Evolutionary conservation across 92 coral and sea anemone genomes (phyloP).

Genomic region (Phenganax marumi): DNA sequence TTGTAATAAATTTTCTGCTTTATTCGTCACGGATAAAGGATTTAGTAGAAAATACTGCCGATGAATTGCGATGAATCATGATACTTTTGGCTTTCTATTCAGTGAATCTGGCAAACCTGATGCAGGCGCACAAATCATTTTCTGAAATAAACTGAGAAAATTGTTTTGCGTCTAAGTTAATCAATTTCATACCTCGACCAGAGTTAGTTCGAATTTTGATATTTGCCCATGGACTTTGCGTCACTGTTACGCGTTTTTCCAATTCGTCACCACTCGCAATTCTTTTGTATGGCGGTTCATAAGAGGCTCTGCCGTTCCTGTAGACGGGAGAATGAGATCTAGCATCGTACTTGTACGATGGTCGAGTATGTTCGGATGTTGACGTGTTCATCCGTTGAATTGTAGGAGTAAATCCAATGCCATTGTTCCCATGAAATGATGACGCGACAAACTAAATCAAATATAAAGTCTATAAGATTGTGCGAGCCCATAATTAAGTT

Average conservation of each 20-base stretch:
- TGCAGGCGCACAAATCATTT: too few species aligned
- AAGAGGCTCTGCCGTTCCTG: constrained; percentile 64
- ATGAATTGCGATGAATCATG: too few species aligned
- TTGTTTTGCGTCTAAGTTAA: background rate
- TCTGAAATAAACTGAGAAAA: too few species aligned
- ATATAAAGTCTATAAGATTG: background rate
- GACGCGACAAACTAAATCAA: constrained; percentile 65
- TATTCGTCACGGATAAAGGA: too few species aligned
- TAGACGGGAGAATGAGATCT: constrained; percentile 60
- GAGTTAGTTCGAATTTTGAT: constrained; percentile 24
- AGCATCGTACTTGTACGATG: background rate
- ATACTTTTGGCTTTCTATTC: too few species aligned
- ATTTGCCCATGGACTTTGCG: constrained; percentile 35
- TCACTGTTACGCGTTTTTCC: constrained; percentile 24
- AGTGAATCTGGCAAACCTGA: too few species aligned
- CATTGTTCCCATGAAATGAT: constrained; percentile 93
- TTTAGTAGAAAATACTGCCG: too few species aligned
- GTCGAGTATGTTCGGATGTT: constrained; percentile 3
- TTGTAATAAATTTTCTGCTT: too few species aligned
- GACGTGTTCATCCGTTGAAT: constrained; percentile 28
- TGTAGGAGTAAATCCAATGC: constrained; percentile 78
- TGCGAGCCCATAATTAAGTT: too few species aligned
- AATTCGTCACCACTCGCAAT: constrained; percentile 65
- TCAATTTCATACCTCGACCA: constrained; percentile 16
- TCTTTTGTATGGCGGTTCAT: constrained; percentile 86